Evolutionary conservation across 92 coral and sea anemone genomes (phyloP), one percentile per base, ranked within the genome.

Genomic region (Diadumene lineata): DNA sequence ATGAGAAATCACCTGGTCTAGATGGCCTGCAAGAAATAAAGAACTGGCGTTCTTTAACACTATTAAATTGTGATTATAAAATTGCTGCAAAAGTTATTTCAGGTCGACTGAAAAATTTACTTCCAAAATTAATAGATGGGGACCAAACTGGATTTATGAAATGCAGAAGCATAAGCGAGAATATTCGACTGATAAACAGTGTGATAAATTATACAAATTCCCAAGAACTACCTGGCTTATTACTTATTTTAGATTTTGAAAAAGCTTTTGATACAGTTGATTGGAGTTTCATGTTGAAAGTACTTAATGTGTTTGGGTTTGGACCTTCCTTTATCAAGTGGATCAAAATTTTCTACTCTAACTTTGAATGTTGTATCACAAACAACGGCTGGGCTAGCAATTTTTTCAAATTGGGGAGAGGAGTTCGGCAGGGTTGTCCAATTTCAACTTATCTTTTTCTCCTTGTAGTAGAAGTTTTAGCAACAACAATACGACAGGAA

Each of bases 351-450:
- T 56, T 66, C 33, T 77, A 66, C 68, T 10, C 16, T 7, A 30
- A 50, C 64, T 11, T 46, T 24, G 57, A 25, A 57, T 27, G 34
- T 10, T 33, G 24, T 19, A 34, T 78, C n/a, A 33, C 56, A 23
- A 32, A 29, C 29, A 64, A 70, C 50, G 83, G 83, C 10, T 51
- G 43, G 56, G 17, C 38, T 9, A 44, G 56, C 26, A 48, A 65
- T 17, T 53, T 7, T 51, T 15, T 70, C 21, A 31, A 32, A 1
- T 69, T 58, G 9, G 31, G 31, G n/a, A 33, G 83, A 30, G 77
- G 83, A 4, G 83, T 79, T 16, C 62, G 77, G 17, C 83, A 58
- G 34, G 76, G 77, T 2, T 79, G 70, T 60, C 83, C 83, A 31
- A 44, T 70, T 19, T 60, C 76, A 1, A 61, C 83, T 23, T 28